These are phyloP conservation scores for Beroe ovata DNA, from an alignment of 37 sponge, comb jelly and placozoan genomes.

Conservation along the genomic window DNA sequence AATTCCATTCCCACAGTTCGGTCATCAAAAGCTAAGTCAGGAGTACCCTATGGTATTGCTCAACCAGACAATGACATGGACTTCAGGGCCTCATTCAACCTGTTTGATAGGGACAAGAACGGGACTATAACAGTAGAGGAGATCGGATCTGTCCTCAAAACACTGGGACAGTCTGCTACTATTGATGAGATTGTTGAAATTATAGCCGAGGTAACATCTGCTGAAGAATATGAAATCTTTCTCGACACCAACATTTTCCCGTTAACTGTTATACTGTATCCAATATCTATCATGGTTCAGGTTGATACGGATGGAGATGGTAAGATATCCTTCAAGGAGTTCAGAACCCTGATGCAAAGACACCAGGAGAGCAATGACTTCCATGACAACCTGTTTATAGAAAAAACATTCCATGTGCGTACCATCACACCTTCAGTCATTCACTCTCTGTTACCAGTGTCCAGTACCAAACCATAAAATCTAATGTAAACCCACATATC, in stretches of 20 bases:
- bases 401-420: constrained; percentile 14
- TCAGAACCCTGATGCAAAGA: constrained; percentile 69
- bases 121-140: constrained; percentile 19
- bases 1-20: no score
- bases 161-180: constrained; percentile 21
- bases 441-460: no score
- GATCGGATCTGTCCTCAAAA: not conserved
- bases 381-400: not conserved
- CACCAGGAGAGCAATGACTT: constrained; percentile 1
- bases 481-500: no score
- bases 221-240: no score
- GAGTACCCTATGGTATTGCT: no score
- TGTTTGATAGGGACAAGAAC: constrained; percentile 23
- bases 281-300: no score
- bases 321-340: constrained; percentile 71
- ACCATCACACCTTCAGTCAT: no score
- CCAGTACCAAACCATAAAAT: no score
- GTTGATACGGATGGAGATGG: constrained; percentile 71
- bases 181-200: not conserved
- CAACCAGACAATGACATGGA: no score
- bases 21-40: no score
- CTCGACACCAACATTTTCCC: no score
- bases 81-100: not conserved
- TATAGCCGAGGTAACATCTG: constrained; percentile 13
- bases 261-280: no score